Percentiles rank a stretch among this genome's conserved stretches.
These are phyloP conservation scores for Cheumatopsyche charites DNA, from an alignment of 1,140 invertebrate species.

Conservation along the genomic window DNA sequence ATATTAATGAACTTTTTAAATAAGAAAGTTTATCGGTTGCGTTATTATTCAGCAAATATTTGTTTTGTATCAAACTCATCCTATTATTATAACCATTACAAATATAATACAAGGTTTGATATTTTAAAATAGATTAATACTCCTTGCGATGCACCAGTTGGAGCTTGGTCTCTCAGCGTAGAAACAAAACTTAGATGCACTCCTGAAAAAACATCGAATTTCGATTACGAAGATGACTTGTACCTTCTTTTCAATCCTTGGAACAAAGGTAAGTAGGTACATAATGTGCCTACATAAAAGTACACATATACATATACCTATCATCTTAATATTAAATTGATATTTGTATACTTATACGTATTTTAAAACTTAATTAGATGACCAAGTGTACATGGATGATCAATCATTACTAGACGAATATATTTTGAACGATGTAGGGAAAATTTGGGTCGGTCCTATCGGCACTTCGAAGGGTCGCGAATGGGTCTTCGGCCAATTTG, in stretches of 20 bases:
- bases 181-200: constrained; percentile 59
- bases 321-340: no score
- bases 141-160: constrained; percentile 65
- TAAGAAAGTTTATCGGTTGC: not conserved
- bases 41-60: no score
- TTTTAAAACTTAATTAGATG: constrained; percentile 57
- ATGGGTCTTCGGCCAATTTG: constrained; percentile 78
- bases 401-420: constrained; percentile 69
- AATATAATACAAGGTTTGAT: no score
- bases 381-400: constrained; percentile 71
- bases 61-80: no score
- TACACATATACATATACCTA: no score
- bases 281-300: no score
- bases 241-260: constrained; percentile 87
- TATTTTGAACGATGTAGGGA: constrained; percentile 73
- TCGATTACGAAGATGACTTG: constrained; percentile 65
- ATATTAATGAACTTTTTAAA: not conserved
- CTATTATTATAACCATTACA: no score
- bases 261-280: constrained; percentile 69
- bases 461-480: constrained; percentile 65
- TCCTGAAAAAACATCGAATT: constrained; percentile 50
- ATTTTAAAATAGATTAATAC: constrained; percentile 66
- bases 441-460: constrained; percentile 75
- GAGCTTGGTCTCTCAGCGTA: constrained; percentile 68
- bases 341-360: not conserved